These are phyloP conservation scores for Spheniscus humboldti DNA, from an alignment of 2,797 vertebrate genomes.

Conservation along the genomic window DNA sequence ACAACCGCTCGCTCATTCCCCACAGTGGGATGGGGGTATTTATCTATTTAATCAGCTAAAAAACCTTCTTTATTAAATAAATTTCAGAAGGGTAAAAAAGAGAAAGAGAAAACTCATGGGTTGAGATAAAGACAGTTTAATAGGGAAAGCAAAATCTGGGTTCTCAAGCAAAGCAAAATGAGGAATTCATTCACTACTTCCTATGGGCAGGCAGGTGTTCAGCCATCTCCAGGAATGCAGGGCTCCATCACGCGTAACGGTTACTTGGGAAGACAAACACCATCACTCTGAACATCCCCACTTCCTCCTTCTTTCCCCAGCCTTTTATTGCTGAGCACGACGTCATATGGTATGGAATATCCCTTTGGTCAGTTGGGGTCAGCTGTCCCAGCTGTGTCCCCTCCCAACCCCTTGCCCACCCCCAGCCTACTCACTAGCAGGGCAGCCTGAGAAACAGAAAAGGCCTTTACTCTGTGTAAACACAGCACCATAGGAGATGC, in stretches of 20 bases:
- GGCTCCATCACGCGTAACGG: rapidly evolving
- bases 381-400: neutral
- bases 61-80: no score
- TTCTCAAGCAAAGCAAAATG: neutral
- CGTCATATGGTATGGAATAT: rapidly evolving
- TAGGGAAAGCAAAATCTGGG: neutral
- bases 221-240: neutral
- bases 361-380: neutral
- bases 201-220: neutral
- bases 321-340: neutral
- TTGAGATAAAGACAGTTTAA: neutral
- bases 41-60: no score
- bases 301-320: neutral
- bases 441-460: neutral
- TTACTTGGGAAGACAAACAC: neutral
- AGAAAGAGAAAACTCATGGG: neutral
- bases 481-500: neutral
- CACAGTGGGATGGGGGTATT: neutral
- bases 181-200: neutral
- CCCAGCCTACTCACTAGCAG: no score
- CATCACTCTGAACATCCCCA: rapidly evolving
- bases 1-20: neutral
- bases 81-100: neutral
- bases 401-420: neutral
- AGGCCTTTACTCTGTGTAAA: neutral